phyloP scores from a whole-genome alignment of 2,888 invertebrate genomes.

The Seira ritae region DNA sequence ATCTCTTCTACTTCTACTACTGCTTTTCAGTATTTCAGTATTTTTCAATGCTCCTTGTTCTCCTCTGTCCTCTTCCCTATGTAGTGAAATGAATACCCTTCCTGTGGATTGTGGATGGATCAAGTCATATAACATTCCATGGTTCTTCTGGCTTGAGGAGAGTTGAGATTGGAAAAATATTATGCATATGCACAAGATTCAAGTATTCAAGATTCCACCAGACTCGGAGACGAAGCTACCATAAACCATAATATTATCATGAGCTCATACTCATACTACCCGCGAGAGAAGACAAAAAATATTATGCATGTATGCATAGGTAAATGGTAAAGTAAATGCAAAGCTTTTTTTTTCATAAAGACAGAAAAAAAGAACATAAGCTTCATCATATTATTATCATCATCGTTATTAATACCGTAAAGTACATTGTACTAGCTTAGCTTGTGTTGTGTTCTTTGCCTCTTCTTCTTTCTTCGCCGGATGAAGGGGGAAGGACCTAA shows the following conservation, averaged over 20 bases:
- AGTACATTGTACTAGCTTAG: slow-evolving; percentile 45
- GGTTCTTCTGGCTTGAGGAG: not conserved
- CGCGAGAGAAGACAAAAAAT: too few species aligned
- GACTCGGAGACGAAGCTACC: not conserved
- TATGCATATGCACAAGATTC: not conserved
- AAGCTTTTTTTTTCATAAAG: too few species aligned
- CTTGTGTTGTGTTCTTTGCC: slow-evolving; percentile 35
- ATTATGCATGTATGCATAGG: too few species aligned
- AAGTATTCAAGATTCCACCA: too few species aligned
- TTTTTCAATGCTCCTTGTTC: not conserved
- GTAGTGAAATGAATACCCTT: not conserved
- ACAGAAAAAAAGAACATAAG: slow-evolving; percentile 30
- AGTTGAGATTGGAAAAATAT: not conserved
- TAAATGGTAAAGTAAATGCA: not conserved
- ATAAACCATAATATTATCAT: too few species aligned
- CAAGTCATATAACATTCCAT: too few species aligned
- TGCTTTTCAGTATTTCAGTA: not conserved
- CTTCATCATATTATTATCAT: slow-evolving; percentile 21
- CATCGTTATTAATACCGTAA: slow-evolving; percentile 7
- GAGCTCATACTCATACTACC: too few species aligned
- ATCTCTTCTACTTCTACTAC: not conserved
- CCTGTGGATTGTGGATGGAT: too few species aligned
- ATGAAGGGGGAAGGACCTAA: slow-evolving; percentile 61
- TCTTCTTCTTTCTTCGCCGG: slow-evolving; percentile 43
- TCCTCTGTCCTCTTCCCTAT: not conserved